phyloP scores from a whole-genome alignment of 2,113 vertebrate genomes.

The Potamarius usumacintae region DNA sequence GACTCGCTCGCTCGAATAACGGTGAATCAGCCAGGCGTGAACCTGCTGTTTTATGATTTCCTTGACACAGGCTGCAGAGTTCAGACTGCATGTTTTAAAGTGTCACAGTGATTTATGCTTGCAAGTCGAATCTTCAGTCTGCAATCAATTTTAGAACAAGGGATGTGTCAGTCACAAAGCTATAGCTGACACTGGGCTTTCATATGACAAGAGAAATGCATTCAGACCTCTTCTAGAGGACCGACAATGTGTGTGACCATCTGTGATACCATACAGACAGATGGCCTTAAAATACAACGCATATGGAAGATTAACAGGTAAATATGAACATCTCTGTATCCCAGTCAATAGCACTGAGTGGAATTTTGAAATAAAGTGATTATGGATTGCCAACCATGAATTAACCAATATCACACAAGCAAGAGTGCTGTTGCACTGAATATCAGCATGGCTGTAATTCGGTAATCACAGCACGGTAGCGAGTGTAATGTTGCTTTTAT shows the following conservation, averaged over 20 bases:
- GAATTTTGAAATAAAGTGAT: neutral
- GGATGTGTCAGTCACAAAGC: conserved; percentile 27
- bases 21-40: conserved; percentile 19
- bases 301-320: neutral
- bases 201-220: conserved; percentile 8
- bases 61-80: conserved; percentile 28
- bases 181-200: conserved; percentile 18
- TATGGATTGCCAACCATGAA: neutral
- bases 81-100: conserved; percentile 38
- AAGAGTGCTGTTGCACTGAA: neutral
- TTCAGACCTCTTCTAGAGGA: conserved; percentile 4
- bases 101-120: conserved; percentile 46
- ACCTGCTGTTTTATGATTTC: conserved; percentile 31
- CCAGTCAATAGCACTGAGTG: neutral
- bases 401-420: neutral
- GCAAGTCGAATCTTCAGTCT: conserved; percentile 29
- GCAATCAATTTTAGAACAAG: conserved; percentile 46
- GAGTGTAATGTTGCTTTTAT: no score
- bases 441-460: neutral
- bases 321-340: neutral
- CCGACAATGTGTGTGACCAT: neutral
- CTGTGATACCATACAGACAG: neutral
- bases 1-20: conserved; percentile 22
- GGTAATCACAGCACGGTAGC: neutral
- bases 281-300: neutral